Evolutionary conservation across 2,113 vertebrate species (phyloP).

Genomic region (Urocynchramus pylzowi): DNA sequence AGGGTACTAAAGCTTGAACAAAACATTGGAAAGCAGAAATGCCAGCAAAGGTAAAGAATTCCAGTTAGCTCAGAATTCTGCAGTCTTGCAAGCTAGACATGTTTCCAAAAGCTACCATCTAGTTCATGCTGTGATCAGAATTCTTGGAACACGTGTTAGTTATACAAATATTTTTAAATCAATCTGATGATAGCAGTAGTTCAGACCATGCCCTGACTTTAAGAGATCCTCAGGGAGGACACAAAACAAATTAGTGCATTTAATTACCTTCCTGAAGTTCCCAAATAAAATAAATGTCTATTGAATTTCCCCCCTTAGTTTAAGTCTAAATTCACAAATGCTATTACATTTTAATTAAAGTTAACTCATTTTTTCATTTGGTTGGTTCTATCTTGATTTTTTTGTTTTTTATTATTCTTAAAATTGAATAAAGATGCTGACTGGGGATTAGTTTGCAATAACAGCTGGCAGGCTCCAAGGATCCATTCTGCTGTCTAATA

Average conservation of each 20-base stretch:
- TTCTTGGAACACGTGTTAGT: not conserved
- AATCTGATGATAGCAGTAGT: not conserved
- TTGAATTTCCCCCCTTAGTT: not conserved
- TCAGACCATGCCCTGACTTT: not conserved
- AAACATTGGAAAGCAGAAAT: not conserved
- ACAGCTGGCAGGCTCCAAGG: not conserved
- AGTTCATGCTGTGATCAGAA: not conserved
- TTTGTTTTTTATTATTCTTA: not conserved
- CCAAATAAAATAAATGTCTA: conserved; percentile 28
- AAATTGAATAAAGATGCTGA: conserved; percentile 38
- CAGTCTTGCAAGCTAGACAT: not conserved
- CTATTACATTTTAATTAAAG: conserved; percentile 47
- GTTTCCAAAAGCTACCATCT: not conserved
- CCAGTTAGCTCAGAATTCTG: not conserved
- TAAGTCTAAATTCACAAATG: conserved; percentile 6
- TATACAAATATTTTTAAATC: conserved; percentile 9
- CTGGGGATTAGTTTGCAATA: conserved; percentile 14
- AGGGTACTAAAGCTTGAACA: not conserved
- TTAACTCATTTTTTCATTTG: not conserved
- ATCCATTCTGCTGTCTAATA: not conserved
- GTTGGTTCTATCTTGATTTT: not conserved
- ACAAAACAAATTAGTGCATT: conserved; percentile 27
- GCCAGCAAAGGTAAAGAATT: not conserved
- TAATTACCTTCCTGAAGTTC: conserved; percentile 22
- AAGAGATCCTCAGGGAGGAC: not conserved